Evolutionary conservation across 2,888 invertebrate species (phyloP).

Genomic region (Scaptomyza tumidula): DNA sequence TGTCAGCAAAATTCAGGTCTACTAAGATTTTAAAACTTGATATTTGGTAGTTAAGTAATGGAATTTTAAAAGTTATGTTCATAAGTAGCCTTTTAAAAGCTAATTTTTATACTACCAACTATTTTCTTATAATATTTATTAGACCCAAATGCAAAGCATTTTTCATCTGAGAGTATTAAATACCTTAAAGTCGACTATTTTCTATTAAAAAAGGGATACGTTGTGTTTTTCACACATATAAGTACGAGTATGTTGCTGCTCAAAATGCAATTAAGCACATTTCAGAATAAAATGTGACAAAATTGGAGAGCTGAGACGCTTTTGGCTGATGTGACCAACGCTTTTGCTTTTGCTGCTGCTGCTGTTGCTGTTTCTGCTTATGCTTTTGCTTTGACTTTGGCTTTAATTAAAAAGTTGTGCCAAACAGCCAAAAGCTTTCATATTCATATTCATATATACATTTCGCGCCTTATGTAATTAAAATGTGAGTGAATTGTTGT

Average conservation of each 20-base stretch:
- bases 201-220: conserved; percentile 43
- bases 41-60: no score
- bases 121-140: no score
- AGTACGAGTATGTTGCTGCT: conserved; percentile 43
- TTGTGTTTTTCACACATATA: neutral
- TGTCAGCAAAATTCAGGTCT: no score
- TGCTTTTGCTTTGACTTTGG: conserved; percentile 63
- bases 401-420: conserved; percentile 82
- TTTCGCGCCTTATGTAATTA: conserved; percentile 62
- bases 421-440: conserved; percentile 62
- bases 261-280: conserved; percentile 72
- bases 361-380: conserved; percentile 30
- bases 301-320: conserved; percentile 49
- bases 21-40: no score
- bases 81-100: no score
- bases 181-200: neutral
- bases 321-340: conserved; percentile 34
- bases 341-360: conserved; percentile 31
- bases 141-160: no score
- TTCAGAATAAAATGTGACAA: conserved; percentile 40
- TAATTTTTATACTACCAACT: no score
- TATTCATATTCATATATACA: conserved; percentile 30
- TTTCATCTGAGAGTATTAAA: neutral
- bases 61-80: no score
- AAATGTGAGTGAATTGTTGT: conserved; percentile 35